phyloP scores from a whole-genome alignment of 2,113 vertebrate genomes.

The Todiramphus chloris region DNA sequence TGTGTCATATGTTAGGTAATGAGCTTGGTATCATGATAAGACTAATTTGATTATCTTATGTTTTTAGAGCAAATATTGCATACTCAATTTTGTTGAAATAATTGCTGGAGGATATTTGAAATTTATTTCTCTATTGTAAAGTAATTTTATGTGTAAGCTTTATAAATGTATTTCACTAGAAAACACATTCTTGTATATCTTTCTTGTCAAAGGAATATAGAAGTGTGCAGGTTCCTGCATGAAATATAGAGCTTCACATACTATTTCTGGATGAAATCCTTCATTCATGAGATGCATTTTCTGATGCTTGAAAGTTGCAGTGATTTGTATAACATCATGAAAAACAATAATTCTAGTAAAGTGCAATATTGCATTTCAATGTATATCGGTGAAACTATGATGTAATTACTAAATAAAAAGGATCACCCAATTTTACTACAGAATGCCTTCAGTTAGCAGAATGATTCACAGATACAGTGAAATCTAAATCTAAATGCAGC shows the following conservation, averaged over 20 bases:
- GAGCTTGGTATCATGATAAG: not conserved
- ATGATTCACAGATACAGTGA: not conserved
- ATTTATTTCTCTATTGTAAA: not conserved
- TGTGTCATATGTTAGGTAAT: not conserved
- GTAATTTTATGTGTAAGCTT: not conserved
- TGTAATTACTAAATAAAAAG: not conserved
- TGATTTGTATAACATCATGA: not conserved
- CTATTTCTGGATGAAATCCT: conserved; percentile 8
- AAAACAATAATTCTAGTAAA: not conserved
- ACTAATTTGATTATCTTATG: not conserved
- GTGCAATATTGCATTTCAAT: not conserved
- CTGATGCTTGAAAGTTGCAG: not conserved
- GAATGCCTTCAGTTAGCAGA: not conserved
- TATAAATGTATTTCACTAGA: not conserved
- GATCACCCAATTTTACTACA: not conserved
- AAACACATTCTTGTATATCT: not conserved
- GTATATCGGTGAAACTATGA: not conserved
- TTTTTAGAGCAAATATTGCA: not conserved
- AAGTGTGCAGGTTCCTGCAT: not conserved
- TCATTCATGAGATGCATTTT: not conserved
- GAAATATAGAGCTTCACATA: not conserved
- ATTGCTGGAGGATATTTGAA: not conserved
- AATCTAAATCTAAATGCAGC: not conserved
- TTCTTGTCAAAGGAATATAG: not conserved
- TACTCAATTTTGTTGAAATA: not conserved